Conservation (phyloP, 1,140 invertebrate species). For the Cydia amplana region DNA sequence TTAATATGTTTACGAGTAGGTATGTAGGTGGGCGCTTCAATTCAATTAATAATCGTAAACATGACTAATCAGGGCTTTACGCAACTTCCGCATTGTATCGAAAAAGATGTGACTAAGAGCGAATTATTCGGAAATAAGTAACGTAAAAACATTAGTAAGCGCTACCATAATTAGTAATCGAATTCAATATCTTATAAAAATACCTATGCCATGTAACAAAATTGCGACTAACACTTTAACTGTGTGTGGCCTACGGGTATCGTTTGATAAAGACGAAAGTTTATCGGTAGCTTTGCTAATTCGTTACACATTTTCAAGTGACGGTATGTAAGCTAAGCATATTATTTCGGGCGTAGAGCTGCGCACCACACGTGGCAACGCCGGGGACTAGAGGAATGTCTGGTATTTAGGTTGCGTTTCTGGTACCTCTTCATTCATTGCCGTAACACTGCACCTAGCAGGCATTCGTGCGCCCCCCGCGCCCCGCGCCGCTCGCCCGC, state of each 20-base stretch:
- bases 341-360: constrained; percentile 63
- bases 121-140: constrained; percentile 31
- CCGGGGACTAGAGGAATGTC: constrained; percentile 68
- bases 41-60: constrained; percentile 26
- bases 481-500: not conserved
- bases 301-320: constrained; percentile 54
- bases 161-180: constrained; percentile 15
- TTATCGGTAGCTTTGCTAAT: constrained; percentile 53
- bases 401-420: constrained; percentile 77
- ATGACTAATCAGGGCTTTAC: constrained; percentile 23
- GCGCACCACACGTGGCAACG: constrained; percentile 66
- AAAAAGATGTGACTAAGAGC: constrained; percentile 29
- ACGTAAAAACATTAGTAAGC: constrained; percentile 24
- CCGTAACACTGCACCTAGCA: constrained; percentile 70
- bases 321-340: constrained; percentile 58
- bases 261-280: constrained; percentile 40
- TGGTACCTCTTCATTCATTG: constrained; percentile 77
- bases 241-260: not conserved
- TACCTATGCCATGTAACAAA: not conserved
- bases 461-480: constrained; percentile 33
- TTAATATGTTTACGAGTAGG: not conserved
- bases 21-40: not conserved
- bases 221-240: not conserved
- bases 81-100: constrained; percentile 25
- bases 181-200: not conserved